Evolutionary conservation across 2,797 vertebrate genomes (phyloP).

Genomic region (Semaprochilodus insignis): DNA sequence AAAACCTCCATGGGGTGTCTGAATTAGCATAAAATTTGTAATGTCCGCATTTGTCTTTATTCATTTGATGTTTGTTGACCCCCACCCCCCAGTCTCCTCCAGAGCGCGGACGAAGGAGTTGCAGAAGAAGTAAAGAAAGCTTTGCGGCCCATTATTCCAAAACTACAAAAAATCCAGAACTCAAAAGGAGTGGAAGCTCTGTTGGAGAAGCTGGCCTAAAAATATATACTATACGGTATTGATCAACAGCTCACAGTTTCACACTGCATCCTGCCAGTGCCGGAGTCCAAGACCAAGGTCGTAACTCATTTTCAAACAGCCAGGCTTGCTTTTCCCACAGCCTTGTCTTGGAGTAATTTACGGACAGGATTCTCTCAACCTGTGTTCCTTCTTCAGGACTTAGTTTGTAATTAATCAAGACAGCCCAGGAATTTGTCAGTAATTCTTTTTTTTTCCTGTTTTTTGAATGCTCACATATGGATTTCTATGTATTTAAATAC

Average conservation of each 20-base stretch:
- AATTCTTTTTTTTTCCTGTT: not conserved
- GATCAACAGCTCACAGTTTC: not conserved
- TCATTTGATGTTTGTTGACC: constrained; percentile 33
- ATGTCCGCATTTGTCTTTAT: not conserved
- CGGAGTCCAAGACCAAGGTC: not conserved
- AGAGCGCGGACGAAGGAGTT: constrained; percentile 82
- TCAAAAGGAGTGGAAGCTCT: constrained; percentile 86
- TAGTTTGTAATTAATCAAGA: constrained; percentile 4
- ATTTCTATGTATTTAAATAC: constrained; percentile 57
- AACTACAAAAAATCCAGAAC: constrained; percentile 77
- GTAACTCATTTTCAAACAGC: not conserved
- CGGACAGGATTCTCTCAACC: not conserved
- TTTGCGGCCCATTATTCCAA: constrained; percentile 79
- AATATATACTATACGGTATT: not conserved
- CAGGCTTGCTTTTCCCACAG: not conserved
- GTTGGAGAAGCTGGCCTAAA: constrained; percentile 81
- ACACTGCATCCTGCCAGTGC: not conserved
- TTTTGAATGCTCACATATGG: not conserved
- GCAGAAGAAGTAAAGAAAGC: constrained; percentile 81
- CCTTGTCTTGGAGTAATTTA: not conserved
- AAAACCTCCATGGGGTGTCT: not conserved
- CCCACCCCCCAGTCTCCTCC: constrained; percentile 83
- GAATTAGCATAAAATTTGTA: not conserved
- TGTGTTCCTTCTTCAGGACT: not conserved
- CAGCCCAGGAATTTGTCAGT: not conserved